Percentiles rank a stretch among this genome's conserved stretches.
phyloP scores from a whole-genome alignment of 1,140 invertebrate genomes.

The Euborellia annulipes region DNA sequence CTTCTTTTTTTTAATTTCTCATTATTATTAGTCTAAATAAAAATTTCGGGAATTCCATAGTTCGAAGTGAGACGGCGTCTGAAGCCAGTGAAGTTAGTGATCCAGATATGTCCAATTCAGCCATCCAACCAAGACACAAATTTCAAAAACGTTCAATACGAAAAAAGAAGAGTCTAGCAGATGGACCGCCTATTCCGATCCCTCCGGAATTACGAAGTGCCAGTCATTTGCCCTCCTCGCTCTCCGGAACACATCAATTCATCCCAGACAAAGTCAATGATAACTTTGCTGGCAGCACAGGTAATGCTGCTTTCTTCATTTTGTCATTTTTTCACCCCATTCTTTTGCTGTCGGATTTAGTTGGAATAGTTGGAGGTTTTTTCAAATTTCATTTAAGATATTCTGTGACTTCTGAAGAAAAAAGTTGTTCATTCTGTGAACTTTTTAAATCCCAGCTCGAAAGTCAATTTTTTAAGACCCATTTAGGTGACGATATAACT shows the following conservation, averaged over 20 bases:
- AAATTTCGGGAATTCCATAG: constrained; percentile 3
- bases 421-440: too few species aligned
- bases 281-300: too few species aligned
- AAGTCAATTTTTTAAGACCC: too few species aligned
- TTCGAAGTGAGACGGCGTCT: constrained; percentile 28
- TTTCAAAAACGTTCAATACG: constrained; percentile 25
- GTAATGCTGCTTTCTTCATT: too few species aligned
- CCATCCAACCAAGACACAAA: constrained; percentile 16
- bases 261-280: too few species aligned
- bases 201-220: constrained; percentile 23
- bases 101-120: constrained; percentile 23
- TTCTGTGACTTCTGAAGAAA: too few species aligned
- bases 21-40: not conserved
- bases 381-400: too few species aligned
- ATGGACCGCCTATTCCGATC: constrained; percentile 13
- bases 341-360: too few species aligned
- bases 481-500: too few species aligned
- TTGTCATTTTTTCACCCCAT: too few species aligned
- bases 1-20: not conserved
- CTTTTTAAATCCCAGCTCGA: too few species aligned
- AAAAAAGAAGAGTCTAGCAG: constrained; percentile 20
- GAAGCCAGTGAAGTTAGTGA: constrained; percentile 35
- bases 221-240: constrained; percentile 14
- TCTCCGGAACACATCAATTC: constrained; percentile 15
- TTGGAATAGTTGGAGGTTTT: too few species aligned